phyloP scores from a whole-genome alignment of 2,113 vertebrate species.

The Amazona guildingii region DNA sequence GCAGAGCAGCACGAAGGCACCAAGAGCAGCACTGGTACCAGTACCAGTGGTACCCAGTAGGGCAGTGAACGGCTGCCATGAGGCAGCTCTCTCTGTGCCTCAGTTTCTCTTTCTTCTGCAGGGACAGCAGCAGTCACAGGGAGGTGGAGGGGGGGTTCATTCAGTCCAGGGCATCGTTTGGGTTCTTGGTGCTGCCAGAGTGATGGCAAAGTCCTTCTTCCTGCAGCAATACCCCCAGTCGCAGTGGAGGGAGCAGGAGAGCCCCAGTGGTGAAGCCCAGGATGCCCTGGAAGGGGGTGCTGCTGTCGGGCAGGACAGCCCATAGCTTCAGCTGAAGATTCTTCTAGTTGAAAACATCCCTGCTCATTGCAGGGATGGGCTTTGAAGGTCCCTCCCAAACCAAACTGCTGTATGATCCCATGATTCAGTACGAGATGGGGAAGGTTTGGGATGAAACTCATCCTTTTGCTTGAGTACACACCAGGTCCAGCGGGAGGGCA shows the following conservation, averaged over 20 bases:
- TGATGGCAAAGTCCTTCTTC: neutral
- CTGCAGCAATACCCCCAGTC: neutral
- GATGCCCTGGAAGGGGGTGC: too few relatives aligned
- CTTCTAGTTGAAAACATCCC: neutral
- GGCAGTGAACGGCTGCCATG: accelerated
- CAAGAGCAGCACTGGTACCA: neutral
- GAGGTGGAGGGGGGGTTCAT: neutral
- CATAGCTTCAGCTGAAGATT: neutral
- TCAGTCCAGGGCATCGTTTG: neutral
- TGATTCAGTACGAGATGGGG: neutral
- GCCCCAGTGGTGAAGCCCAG: neutral
- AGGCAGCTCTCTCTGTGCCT: neutral
- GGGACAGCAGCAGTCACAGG: accelerated
- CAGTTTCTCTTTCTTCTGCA: neutral
- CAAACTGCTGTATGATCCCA: neutral
- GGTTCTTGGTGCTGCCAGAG: neutral
- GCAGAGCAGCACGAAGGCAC: neutral
- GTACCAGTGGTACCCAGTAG: neutral
- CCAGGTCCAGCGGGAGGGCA: neutral
- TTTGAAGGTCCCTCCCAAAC: neutral
- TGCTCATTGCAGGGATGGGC: neutral
- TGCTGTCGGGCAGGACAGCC: accelerated
- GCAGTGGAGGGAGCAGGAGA: neutral
- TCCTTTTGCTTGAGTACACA: neutral
- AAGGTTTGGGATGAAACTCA: neutral